These are phyloP conservation scores for Drosophila serrata DNA, from an alignment of 1,140 invertebrate species.

Conservation along the genomic window DNA sequence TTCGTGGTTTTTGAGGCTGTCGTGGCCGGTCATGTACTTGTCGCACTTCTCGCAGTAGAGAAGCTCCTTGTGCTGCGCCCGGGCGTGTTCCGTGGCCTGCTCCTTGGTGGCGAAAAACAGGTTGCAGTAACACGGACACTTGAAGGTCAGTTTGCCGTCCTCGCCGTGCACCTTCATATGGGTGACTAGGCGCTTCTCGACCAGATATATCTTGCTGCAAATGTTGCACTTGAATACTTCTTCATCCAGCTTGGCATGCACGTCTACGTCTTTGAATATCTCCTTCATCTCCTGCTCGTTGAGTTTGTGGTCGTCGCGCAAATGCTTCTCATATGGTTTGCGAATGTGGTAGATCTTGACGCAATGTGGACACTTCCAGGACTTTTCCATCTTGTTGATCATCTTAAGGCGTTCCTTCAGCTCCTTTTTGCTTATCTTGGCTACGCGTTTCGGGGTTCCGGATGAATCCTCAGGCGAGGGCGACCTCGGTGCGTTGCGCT, in stretches of 20 bases:
- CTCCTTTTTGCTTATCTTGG: constrained; percentile 73
- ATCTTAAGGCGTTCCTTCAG: constrained; percentile 76
- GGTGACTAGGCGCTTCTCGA: constrained; percentile 77
- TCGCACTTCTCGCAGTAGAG: constrained; percentile 85
- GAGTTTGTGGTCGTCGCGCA: constrained; percentile 75
- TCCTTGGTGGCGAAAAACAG: constrained; percentile 82
- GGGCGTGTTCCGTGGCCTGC: constrained; percentile 78
- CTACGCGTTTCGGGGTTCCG: constrained; percentile 55
- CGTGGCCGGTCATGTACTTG: constrained; percentile 84
- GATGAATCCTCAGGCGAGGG: constrained; percentile 24
- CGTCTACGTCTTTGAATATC: constrained; percentile 70
- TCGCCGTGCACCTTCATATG: constrained; percentile 77
- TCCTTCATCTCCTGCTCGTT: constrained; percentile 70
- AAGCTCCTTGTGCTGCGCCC: constrained; percentile 77
- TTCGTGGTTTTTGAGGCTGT: constrained; percentile 82
- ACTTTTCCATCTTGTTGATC: constrained; percentile 76
- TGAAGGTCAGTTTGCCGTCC: constrained; percentile 74
- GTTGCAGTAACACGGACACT: constrained; percentile 85
- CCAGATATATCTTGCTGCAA: constrained; percentile 78
- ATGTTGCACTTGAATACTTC: constrained; percentile 81
- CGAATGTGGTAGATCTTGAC: constrained; percentile 83
- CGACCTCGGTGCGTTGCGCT: constrained; percentile 35
- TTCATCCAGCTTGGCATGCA: constrained; percentile 63
- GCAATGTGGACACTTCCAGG: constrained; percentile 79
- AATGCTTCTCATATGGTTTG: constrained; percentile 81